phyloP scores from a whole-genome alignment of 1,140 invertebrate species.

The Probaryconus sp. region DNA sequence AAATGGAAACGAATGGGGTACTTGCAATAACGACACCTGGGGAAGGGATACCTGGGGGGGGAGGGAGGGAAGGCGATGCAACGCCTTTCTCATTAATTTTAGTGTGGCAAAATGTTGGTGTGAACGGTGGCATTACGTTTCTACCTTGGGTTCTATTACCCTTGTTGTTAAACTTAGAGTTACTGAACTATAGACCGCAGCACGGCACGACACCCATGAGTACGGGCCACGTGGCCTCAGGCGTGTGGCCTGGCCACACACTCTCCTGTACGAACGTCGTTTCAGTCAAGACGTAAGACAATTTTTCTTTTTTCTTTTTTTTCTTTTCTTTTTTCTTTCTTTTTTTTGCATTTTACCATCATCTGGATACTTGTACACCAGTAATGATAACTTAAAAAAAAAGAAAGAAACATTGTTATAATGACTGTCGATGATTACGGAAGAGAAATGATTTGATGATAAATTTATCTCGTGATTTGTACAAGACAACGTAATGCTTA shows the following conservation, averaged over 20 bases:
- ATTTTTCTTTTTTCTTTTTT: constrained; percentile 16
- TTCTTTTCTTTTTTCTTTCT: neutral
- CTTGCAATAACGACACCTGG: constrained; percentile 28
- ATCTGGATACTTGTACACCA: neutral
- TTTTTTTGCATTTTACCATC: neutral
- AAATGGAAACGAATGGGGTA: constrained; percentile 30
- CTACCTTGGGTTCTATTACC: constrained; percentile 72
- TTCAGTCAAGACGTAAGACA: constrained; percentile 11
- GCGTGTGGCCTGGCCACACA: constrained; percentile 68
- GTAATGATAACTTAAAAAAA: too few relatives aligned
- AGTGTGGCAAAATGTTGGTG: constrained; percentile 46
- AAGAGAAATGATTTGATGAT: too few relatives aligned
- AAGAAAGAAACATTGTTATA: too few relatives aligned
- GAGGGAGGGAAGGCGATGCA: constrained; percentile 1
- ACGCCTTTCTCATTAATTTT: constrained; percentile 63
- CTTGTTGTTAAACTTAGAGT: constrained; percentile 78
- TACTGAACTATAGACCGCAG: constrained; percentile 75
- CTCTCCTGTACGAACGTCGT: constrained; percentile 53
- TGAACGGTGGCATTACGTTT: constrained; percentile 61
- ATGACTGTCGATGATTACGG: too few relatives aligned
- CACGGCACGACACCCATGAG: constrained; percentile 66
- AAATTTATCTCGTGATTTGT: too few relatives aligned
- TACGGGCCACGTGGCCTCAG: constrained; percentile 74
- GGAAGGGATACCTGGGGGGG: constrained; percentile 2
- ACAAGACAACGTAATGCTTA: too few relatives aligned